Evolutionary conservation across 2,797 vertebrate genomes (phyloP), one percentile per base, ranked within the genome.

Genomic region (Siniperca scherzeri): DNA sequence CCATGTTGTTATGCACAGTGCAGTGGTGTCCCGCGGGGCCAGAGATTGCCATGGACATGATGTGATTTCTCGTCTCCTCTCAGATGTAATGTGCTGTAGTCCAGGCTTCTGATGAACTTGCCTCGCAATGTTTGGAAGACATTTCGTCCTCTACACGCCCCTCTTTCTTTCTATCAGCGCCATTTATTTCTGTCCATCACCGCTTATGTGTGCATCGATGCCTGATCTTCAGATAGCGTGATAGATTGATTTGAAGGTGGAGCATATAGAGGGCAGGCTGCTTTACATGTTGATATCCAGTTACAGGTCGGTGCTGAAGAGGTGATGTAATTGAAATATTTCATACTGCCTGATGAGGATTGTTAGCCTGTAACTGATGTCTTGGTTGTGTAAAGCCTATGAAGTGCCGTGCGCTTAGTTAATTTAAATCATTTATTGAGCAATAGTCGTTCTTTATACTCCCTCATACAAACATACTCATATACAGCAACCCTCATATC

Each of bases 31-130:
- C 88, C 68, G 50, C 44, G 16, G 80, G 86, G 81, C 84, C 4
- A 16, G 61, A 90, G 86, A 89, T 91, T 89, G 72, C 86, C 42
- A 68, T 53, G 85, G 89, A 91, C 81, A 86, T 87, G 81, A 93
- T 89, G 87, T 82, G 83, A 88, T 92, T 91, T 84, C 81, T 78
- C 79, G 5, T 86, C 82, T 81, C 62, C 77, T 82, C 84, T 85
- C 82, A 79, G 83, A 89, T 85, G 71, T 74, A 86, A 83, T 85
- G 67, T 64, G 84, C 81, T 72, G 80, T 53, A 53, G 81, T 70
- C 75, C n/a, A 4, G 80, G 65, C 76, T 77, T 81, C 67, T 78
- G 79, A 88, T 90, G 78, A 91, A 87, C 89, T 82, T 59, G 62
- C 62, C 82, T 80, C 12, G 5, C 69, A 56, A 16, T 53, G 59